Conservation (phyloP, 2,888 invertebrate species). For the Trisateles emortualis region DNA sequence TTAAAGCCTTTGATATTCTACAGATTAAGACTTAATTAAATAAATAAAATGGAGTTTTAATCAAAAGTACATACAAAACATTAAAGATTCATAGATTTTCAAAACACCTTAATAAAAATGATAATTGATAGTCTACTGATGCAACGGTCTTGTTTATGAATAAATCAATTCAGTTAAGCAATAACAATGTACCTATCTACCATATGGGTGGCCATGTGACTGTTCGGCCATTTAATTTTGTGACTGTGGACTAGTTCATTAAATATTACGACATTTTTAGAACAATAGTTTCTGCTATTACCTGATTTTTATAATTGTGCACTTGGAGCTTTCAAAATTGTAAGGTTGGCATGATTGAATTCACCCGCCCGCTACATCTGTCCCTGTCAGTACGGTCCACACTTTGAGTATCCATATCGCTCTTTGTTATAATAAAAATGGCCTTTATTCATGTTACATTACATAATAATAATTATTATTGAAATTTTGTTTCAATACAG, state of each 20-base stretch:
- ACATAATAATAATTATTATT: no score
- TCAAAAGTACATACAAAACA: not conserved
- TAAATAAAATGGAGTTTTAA: not conserved
- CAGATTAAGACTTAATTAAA: not conserved
- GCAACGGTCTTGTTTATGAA: constrained; percentile 30
- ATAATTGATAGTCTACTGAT: constrained; percentile 31
- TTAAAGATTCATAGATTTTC: constrained; percentile 5
- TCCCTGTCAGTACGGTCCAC: no score
- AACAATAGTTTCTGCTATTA: no score
- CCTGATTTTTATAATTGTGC: no score
- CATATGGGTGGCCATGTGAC: constrained; percentile 12
- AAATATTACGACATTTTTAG: not conserved
- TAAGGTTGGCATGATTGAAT: no score
- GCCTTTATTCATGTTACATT: no score
- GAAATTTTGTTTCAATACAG: no score
- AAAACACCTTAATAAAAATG: constrained; percentile 27
- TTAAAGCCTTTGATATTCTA: not conserved
- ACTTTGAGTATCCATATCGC: no score
- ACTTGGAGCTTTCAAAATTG: no score
- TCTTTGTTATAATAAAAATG: no score
- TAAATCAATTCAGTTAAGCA: constrained; percentile 22
- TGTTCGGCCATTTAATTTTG: constrained; percentile 6
- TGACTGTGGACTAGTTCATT: not conserved
- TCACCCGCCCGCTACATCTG: no score
- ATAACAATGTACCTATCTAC: constrained; percentile 8